Evolutionary conservation across 1,140 invertebrate species (phyloP).

Genomic region (Argopecten irradians): DNA sequence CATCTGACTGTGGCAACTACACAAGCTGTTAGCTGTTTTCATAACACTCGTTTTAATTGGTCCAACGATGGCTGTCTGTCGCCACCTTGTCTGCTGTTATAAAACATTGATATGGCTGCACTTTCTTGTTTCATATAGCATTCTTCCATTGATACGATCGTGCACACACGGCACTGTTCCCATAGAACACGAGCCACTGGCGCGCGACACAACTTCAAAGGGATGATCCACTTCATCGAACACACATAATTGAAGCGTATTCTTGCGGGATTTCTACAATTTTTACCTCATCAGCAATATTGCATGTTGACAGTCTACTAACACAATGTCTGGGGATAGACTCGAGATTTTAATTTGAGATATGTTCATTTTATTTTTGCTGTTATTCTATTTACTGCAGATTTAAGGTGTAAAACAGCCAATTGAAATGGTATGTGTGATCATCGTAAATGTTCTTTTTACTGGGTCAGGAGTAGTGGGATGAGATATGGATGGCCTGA

Average conservation of each 20-base stretch:
- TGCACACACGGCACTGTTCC: slow-evolving; percentile 5
- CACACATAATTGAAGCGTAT: slow-evolving; percentile 21
- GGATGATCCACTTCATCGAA: slow-evolving; percentile 20
- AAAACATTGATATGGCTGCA: neutral
- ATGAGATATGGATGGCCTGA: neutral
- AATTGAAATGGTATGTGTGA: neutral
- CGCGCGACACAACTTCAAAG: slow-evolving; percentile 7
- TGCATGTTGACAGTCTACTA: neutral
- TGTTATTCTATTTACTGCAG: neutral
- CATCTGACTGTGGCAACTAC: neutral
- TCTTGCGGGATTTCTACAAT: neutral
- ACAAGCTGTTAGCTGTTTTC: slow-evolving; percentile 20
- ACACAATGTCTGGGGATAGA: slow-evolving; percentile 8
- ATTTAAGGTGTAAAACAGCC: neutral
- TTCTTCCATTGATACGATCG: neutral
- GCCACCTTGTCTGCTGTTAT: neutral
- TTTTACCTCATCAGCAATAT: neutral
- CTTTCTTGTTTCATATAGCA: neutral
- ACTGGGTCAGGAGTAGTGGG: neutral
- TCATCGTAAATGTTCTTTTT: neutral
- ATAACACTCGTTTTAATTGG: slow-evolving; percentile 11
- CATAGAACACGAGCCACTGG: neutral
- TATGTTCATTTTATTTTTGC: neutral
- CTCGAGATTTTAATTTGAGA: slow-evolving; percentile 18
- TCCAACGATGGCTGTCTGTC: neutral